Conservation (phyloP, 1,140 invertebrate genomes). For the Penaeus vannamei region DNA sequence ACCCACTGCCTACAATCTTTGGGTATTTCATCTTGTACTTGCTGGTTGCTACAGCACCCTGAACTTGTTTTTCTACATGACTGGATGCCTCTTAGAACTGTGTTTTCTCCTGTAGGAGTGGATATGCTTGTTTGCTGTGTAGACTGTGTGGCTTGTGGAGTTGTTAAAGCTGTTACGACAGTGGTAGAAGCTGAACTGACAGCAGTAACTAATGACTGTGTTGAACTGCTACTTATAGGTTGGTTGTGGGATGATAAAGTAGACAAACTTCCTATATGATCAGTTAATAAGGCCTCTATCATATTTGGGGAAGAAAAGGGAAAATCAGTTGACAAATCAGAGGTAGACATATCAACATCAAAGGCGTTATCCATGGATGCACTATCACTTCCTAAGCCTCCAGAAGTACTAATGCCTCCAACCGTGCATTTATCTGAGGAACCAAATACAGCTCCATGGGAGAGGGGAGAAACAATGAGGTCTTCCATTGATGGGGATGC, state of each 20-base stretch:
- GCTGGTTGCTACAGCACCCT: neutral
- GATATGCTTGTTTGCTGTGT: neutral
- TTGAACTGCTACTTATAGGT: neutral
- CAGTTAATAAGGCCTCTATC: slow-evolving; percentile 57
- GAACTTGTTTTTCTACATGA: slow-evolving; percentile 2
- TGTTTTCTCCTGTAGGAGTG: neutral
- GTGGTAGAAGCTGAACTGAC: neutral
- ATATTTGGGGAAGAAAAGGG: slow-evolving; percentile 58
- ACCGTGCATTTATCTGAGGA: slow-evolving; percentile 9
- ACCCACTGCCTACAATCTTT: too few species aligned
- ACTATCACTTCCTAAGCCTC: slow-evolving; percentile 34
- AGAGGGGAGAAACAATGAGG: slow-evolving; percentile 43
- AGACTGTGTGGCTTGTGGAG: slow-evolving; percentile 11
- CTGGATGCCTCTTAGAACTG: neutral
- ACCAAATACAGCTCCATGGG: slow-evolving; percentile 48
- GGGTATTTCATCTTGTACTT: too few species aligned
- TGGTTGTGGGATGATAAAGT: slow-evolving; percentile 9
- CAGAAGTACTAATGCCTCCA: slow-evolving; percentile 17
- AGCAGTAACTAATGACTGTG: slow-evolving; percentile 9
- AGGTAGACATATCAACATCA: slow-evolving; percentile 52
- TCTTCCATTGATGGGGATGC: slow-evolving; percentile 55
- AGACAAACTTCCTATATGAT: slow-evolving; percentile 46
- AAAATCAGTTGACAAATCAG: slow-evolving; percentile 54
- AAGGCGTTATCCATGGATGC: slow-evolving; percentile 42
- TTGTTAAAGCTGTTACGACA: neutral